These are phyloP conservation scores for Erpetoichthys calabaricus DNA, from an alignment of 2,797 vertebrate species.

Conservation along the genomic window DNA sequence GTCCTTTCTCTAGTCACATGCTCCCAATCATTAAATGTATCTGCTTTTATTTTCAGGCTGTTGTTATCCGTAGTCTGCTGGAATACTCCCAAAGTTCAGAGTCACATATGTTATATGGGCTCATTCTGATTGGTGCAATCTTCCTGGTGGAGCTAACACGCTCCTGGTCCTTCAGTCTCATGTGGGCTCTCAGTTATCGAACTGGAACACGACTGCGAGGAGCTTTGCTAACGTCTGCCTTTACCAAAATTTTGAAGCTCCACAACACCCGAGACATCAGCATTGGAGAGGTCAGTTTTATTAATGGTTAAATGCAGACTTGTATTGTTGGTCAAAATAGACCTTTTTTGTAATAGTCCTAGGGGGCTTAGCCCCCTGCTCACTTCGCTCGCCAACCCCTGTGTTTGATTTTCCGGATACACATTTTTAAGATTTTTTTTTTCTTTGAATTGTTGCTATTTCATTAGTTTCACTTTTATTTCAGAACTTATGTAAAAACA, in stretches of 20 bases:
- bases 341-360: too few species aligned
- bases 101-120: slow-evolving; percentile 37
- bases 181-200: slow-evolving; percentile 67
- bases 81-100: slow-evolving; percentile 53
- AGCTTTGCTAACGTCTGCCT: slow-evolving; percentile 58
- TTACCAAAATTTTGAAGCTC: slow-evolving; percentile 57
- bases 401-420: too few species aligned
- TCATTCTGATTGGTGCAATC: slow-evolving; percentile 50
- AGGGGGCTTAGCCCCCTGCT: too few species aligned
- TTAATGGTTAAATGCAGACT: too few species aligned
- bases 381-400: too few species aligned
- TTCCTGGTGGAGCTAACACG: slow-evolving; percentile 54
- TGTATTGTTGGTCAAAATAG: too few species aligned
- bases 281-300: slow-evolving; percentile 48
- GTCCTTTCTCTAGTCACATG: neutral
- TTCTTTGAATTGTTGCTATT: too few species aligned
- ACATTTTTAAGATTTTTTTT: too few species aligned
- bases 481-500: too few species aligned
- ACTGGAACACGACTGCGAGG: slow-evolving; percentile 60
- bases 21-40: neutral
- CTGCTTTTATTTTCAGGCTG: slow-evolving; percentile 33
- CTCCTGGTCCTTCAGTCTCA: slow-evolving; percentile 60
- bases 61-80: slow-evolving; percentile 55
- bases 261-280: slow-evolving; percentile 58
- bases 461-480: too few species aligned